Evolutionary conservation across 2,888 invertebrate genomes (phyloP), one percentile per base, ranked within the genome.

Genomic region (Rhingia rostrata): DNA sequence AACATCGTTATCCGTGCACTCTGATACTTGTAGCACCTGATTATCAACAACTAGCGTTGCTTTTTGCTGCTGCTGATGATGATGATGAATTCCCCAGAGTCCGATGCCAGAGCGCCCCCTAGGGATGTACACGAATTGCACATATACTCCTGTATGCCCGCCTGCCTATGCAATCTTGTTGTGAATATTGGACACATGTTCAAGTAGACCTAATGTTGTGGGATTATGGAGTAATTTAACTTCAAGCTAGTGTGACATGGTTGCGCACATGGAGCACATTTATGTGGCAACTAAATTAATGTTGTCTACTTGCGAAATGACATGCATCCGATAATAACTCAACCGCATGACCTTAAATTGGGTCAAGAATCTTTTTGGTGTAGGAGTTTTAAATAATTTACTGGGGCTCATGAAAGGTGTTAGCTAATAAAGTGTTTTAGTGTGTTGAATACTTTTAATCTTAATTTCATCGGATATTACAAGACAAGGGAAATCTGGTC

Each of bases 151-250:
- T 63, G 49, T 45, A 66, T 60, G 43, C 53, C 64, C 53, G 49
- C 45, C 56, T 45, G 37, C 61, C 60, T 77, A 49, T 64, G 30
- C 41, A 63, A 41, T 53, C 51, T 66, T 78, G 49, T 56, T 78
- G 6, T 35, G 35, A 63, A 37, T 51, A 73, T 78, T 75, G 60
- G 41, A 53, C 56, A 78, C 73, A 73, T 67, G 64, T 51, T 72
- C 58, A 83, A 83, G 63, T 69, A 58, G 54, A 32, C 30, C 54
- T 72, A 54, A 60, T 74, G 82, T 35, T 67, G 53, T 66, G 47
- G 66, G 83, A 79, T 79, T 73, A 79, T 69, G 63, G 33, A 69
- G 83, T 83, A 83, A 83, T 83, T 83, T 79, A 79, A 83, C 72
- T 82, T 82, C 30, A 67, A 79, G 61, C 67, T 58, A 30, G 45